Evolutionary conservation across 37 sponge, comb jelly and placozoan genomes (phyloP), one percentile per base, ranked within the genome.

Genomic region (Hexactinellida sp.): DNA sequence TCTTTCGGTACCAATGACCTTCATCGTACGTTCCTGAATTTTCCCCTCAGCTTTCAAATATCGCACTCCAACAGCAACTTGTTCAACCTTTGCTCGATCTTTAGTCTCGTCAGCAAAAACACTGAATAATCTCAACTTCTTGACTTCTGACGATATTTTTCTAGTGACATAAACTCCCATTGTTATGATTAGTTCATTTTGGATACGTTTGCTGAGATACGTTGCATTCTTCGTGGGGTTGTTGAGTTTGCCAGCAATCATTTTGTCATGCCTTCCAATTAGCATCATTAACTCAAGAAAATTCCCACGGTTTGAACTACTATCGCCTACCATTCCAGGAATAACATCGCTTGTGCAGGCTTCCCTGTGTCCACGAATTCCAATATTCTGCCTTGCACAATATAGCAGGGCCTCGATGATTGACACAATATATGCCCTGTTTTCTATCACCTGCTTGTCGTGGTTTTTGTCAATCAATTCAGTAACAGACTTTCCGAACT

Each of bases 1-100:
- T 63, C 76, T 32, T 32, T 63, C 76, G 76, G 34, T 63, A 63
- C 76, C 32, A 63, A 63, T 28, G 76, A 63, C 76, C 76, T 63
- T 63, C 76, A 63, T 23, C 76, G 30, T 63, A 63, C 25, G 76
- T n/a, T 63, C 76, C 34, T 63, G 76, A 63, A 63, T 63, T 63
- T 63, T 63, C 13, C 76, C 76, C 76, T 63, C 76, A 63, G 76
- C 76, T 63, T 63, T 63, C 76, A 63, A 63, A 32, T 63, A 63
- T n/a, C 76, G 21, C 76, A 32, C 76, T 28, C 76, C 76, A 63
- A 63, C 76, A 63, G 34, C 76, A 63, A 63, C 34, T n/a, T 63
- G 76, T 63, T 63, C 76, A 63, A 63, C 76, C 76, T 63, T 32
- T 63, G 76, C 76, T 25, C 76, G 76, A 63, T 63, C 25, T 63